These are phyloP conservation scores for Dipodomys spectabilis DNA, from an alignment of 2,113 vertebrate species.

Conservation along the genomic window DNA sequence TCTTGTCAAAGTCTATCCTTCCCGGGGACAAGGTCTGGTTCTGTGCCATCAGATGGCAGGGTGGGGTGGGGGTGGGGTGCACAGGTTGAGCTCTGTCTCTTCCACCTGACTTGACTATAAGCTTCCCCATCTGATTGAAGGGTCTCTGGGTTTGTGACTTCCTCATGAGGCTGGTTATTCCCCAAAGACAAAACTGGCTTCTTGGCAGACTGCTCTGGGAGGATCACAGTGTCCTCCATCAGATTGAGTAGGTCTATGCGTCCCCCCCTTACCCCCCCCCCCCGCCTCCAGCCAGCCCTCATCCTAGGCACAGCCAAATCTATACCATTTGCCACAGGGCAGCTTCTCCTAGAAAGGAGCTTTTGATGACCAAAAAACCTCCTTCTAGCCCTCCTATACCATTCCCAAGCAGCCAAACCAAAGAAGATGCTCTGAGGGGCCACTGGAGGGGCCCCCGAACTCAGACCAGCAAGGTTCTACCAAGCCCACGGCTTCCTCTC, in stretches of 20 bases:
- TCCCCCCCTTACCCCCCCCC: too few relatives aligned
- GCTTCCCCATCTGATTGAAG: too few relatives aligned
- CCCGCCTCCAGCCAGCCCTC: background rate
- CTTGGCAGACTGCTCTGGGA: background rate
- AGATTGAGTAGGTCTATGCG: background rate
- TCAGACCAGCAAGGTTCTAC: background rate
- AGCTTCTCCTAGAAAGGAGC: constrained; percentile 29
- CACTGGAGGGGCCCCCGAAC: background rate
- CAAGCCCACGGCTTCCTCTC: constrained; percentile 49
- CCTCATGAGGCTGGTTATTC: background rate
- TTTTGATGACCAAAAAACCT: background rate
- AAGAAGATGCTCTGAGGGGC: background rate
- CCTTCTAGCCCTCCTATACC: background rate
- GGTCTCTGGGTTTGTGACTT: background rate
- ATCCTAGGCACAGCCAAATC: background rate
- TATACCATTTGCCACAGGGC: background rate
- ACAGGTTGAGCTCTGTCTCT: background rate
- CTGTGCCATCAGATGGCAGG: background rate
- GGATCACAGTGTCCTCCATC: background rate
- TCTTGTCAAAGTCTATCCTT: background rate
- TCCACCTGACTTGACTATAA: background rate
- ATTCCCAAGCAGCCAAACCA: background rate
- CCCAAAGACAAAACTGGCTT: too few relatives aligned
- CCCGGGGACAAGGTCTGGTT: background rate
- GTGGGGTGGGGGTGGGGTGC: background rate